Evolutionary conservation across 2,797 vertebrate genomes (phyloP).

Genomic region (Columba guinea): DNA sequence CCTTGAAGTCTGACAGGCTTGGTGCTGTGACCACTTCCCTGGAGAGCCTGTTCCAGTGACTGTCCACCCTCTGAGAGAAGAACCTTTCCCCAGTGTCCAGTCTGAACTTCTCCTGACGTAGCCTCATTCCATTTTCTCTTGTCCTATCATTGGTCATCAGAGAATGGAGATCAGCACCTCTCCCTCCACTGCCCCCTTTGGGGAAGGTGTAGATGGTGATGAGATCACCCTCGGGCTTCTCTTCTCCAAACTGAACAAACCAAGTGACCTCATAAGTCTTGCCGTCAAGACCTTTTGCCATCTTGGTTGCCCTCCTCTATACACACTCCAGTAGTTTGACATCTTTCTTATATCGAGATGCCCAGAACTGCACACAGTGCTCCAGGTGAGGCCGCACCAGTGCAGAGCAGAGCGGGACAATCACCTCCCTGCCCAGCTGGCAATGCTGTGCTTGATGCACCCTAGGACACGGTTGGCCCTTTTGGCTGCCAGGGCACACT

Average conservation of each 20-base stretch:
- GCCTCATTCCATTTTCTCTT: not conserved
- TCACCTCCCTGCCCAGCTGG: fast-evolving
- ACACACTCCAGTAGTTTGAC: not conserved
- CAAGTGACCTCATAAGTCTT: not conserved
- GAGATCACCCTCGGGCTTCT: not conserved
- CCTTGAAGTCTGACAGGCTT: not conserved
- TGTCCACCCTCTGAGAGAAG: not conserved
- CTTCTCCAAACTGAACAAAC: not conserved
- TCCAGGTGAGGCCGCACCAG: fast-evolving
- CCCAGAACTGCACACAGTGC: not conserved
- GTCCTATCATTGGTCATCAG: not conserved
- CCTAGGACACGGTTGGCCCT: not conserved
- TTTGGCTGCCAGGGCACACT: not conserved
- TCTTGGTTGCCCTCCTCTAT: not conserved
- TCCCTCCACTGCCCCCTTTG: fast-evolving
- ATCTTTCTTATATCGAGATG: not conserved
- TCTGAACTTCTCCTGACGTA: not conserved
- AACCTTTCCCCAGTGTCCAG: not conserved
- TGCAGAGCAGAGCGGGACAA: not conserved
- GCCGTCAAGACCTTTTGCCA: not conserved
- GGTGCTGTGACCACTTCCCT: not conserved
- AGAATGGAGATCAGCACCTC: not conserved
- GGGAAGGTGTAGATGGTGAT: not conserved
- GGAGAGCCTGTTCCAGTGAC: not conserved
- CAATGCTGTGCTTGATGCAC: not conserved